Percentiles rank a stretch among this genome's conserved stretches.
Conservation (phyloP, 2,888 invertebrate genomes). For the Mythimna lalbum region DNA sequence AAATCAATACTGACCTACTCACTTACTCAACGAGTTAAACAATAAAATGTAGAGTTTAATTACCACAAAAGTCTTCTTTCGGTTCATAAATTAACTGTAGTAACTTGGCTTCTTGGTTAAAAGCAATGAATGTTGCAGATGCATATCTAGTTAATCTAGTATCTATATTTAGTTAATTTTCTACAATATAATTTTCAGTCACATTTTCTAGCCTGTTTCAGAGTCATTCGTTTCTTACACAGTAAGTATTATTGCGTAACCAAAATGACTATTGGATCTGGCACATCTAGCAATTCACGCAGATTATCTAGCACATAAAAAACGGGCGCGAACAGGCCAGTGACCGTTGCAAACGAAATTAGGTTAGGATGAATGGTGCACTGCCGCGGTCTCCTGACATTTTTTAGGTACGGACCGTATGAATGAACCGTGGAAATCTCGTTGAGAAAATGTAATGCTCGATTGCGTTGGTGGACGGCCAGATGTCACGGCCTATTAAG, state of each 20-base stretch:
- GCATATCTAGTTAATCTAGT: neutral
- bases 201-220: neutral
- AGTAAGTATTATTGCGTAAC: neutral
- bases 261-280: neutral
- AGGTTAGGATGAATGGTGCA: conserved; percentile 70
- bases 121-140: neutral
- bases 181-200: neutral
- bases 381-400: conserved; percentile 60
- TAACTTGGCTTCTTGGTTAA: neutral
- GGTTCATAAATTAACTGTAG: neutral
- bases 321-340: conserved; percentile 47
- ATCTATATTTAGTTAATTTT: neutral
- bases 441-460: conserved; percentile 68
- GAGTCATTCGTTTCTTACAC: neutral
- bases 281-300: conserved; percentile 18
- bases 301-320: conserved; percentile 32
- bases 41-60: conserved; percentile 12
- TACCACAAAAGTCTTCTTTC: neutral
- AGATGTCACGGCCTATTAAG: conserved; percentile 67
- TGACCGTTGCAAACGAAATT: conserved; percentile 67
- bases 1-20: neutral
- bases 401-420: conserved; percentile 62
- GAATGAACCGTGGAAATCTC: conserved; percentile 70
- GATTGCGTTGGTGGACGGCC: conserved; percentile 66
- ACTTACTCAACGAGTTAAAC: neutral